Base-by-base conservation (phyloP, 2,888 invertebrate genomes). In the Alcis repandata region DNA sequence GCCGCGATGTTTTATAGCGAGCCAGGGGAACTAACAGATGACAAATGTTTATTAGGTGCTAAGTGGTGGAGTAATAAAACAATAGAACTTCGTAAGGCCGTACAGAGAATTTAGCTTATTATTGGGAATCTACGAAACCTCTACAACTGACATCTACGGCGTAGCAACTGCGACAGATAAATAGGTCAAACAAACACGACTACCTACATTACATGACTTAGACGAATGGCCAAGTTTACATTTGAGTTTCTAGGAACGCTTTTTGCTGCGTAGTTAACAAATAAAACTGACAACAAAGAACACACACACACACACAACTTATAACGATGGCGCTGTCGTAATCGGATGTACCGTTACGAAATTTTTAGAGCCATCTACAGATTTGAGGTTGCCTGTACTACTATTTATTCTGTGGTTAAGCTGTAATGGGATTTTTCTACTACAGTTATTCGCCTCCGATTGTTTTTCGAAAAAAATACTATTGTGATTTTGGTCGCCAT, bases 1-100 rank as follows among this genome's bases (percentile, higher is more conserved):
- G 71, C 71, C 73, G 76, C 74, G 80, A 79, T 84, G 83, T 86
- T 85, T 84, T 83, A 77, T 74, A 72, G 68, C 75, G 63, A 72
- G 61, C 72, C 74, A 75, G 73, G 73, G 59, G 74, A 74, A 67
- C 71, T 32, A 72, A 67, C 69, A 58, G 54, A 69, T 68, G 71
- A 73, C 69, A 53, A 51, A 66, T 59, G 63, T 36, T 43, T 53
- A 64, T 62, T 61, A 49, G 36, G 40, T 61, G 63, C 17, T 40
- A 52, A 56, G 40, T 58, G 27, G 59, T 56, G 41, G n/a, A 33
- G 32, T 61, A 49, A 41, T 41, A 41, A 32, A 36, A 27, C 59
- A 49, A 41, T 41, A 41, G 20, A 27, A 54, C 41, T 43, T 13
- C n/a, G 15, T 43, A 19, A 51, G 40, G 51, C 40, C 10, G 36